Evolutionary conservation across 2,113 vertebrate genomes (phyloP).

Genomic region (Boulengeromyrus knoepffleri): DNA sequence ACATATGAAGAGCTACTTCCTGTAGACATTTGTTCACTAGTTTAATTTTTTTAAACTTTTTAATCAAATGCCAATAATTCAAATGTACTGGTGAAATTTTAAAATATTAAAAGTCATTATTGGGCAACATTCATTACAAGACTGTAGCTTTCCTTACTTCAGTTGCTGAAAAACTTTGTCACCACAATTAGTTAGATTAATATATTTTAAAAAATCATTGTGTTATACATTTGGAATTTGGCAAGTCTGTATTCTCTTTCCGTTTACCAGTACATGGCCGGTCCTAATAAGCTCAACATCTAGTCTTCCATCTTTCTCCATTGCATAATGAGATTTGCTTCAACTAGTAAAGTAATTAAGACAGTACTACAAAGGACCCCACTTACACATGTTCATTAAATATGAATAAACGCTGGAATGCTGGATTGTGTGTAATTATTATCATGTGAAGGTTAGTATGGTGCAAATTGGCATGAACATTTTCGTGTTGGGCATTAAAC

Average conservation of each 20-base stretch:
- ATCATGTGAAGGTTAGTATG: slow-evolving; percentile 21
- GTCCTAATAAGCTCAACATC: slow-evolving; percentile 46
- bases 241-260: slow-evolving; percentile 30
- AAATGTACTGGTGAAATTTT: not conserved
- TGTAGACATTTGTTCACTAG: not conserved
- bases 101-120: not conserved
- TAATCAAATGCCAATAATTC: not conserved
- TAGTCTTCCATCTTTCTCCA: slow-evolving; percentile 57
- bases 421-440: slow-evolving; percentile 8
- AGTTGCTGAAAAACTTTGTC: not conserved
- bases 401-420: slow-evolving; percentile 20
- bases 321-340: slow-evolving; percentile 58
- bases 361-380: slow-evolving; percentile 39
- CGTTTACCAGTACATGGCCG: slow-evolving; percentile 45
- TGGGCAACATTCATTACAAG: not conserved
- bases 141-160: not conserved
- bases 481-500: not conserved
- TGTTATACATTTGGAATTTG: slow-evolving; percentile 29
- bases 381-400: slow-evolving; percentile 46
- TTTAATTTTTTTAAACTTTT: not conserved
- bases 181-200: not conserved
- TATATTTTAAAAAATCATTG: not conserved
- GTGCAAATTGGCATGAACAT: slow-evolving; percentile 17
- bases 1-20: not conserved
- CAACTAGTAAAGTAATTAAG: slow-evolving; percentile 67